Conservation (phyloP, 2,797 vertebrate species). For the Telmatherina bonti region DNA sequence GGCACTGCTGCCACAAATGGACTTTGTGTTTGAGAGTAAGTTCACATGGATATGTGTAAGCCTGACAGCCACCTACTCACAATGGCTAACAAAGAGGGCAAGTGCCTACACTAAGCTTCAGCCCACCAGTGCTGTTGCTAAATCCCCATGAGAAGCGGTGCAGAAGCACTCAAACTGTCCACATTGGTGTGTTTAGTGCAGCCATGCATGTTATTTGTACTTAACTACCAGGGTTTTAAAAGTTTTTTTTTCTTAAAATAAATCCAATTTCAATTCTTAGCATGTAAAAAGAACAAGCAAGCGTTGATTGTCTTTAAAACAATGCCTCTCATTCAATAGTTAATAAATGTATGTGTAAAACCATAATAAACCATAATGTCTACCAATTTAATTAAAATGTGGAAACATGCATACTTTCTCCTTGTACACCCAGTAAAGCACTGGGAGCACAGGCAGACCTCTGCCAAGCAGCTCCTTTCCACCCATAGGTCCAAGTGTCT, state of each 20-base stretch:
- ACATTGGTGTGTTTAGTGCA: conserved; percentile 10
- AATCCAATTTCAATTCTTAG: neutral
- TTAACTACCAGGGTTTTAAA: too few species aligned
- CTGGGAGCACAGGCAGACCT: too few species aligned
- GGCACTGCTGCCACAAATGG: conserved; percentile 10
- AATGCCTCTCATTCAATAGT: neutral
- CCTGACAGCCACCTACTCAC: conserved; percentile 42
- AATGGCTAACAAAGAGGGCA: conserved; percentile 27
- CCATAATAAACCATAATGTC: too few species aligned
- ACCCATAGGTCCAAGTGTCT: too few species aligned
- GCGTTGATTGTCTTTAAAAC: neutral
- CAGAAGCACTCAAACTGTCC: conserved; percentile 23
- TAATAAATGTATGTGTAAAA: too few species aligned
- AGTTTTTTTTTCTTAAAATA: too few species aligned
- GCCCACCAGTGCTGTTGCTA: conserved; percentile 37
- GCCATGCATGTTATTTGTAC: conserved; percentile 10
- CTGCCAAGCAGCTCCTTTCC: too few species aligned
- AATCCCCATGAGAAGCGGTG: conserved; percentile 33
- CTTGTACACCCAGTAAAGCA: too few species aligned
- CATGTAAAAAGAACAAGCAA: neutral
- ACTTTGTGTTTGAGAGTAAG: conserved; percentile 2
- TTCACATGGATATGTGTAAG: conserved; percentile 16
- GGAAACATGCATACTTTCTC: too few species aligned
- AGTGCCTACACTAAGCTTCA: conserved; percentile 47
- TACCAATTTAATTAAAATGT: too few species aligned